phyloP scores from a whole-genome alignment of 2,113 vertebrate genomes.

The Helogale parvula region DNA sequence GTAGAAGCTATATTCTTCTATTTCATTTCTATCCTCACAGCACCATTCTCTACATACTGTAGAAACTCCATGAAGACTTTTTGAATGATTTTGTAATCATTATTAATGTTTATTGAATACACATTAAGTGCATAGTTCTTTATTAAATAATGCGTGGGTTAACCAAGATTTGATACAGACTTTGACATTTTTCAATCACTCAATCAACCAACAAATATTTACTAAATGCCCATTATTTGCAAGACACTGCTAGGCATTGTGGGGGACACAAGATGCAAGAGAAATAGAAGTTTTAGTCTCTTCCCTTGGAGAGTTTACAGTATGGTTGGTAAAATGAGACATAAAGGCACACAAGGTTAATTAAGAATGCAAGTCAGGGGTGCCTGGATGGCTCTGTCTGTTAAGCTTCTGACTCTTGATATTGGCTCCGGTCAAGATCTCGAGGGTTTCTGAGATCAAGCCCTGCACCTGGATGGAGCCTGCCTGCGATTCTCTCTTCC shows the following conservation, averaged over 20 bases:
- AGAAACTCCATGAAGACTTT: slow-evolving; percentile 48
- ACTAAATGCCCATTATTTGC: slow-evolving; percentile 63
- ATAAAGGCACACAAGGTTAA: slow-evolving; percentile 35
- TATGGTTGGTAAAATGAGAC: slow-evolving; percentile 60
- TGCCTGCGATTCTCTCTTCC: too few species aligned
- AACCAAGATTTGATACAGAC: slow-evolving; percentile 63
- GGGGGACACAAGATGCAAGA: slow-evolving; percentile 38
- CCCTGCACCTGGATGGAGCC: too few species aligned
- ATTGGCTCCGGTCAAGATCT: too few species aligned
- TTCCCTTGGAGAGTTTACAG: slow-evolving; percentile 53
- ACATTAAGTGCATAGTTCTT: slow-evolving; percentile 57
- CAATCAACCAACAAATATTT: slow-evolving; percentile 69
- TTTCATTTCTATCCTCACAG: slow-evolving; percentile 37
- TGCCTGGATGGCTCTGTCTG: too few species aligned
- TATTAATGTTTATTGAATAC: slow-evolving; percentile 65
- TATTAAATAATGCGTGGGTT: slow-evolving; percentile 49
- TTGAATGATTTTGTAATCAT: slow-evolving; percentile 69
- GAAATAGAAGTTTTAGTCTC: slow-evolving; percentile 47
- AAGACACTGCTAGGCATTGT: slow-evolving; percentile 17
- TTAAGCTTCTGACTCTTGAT: too few species aligned
- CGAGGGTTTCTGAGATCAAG: too few species aligned
- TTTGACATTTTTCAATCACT: slow-evolving; percentile 67
- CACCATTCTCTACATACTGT: slow-evolving; percentile 30
- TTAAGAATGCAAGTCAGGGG: slow-evolving; percentile 8
- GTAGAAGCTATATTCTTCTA: slow-evolving; percentile 2